Base-by-base conservation (phyloP, 2,113 vertebrate species). In the Passer montanus region DNA sequence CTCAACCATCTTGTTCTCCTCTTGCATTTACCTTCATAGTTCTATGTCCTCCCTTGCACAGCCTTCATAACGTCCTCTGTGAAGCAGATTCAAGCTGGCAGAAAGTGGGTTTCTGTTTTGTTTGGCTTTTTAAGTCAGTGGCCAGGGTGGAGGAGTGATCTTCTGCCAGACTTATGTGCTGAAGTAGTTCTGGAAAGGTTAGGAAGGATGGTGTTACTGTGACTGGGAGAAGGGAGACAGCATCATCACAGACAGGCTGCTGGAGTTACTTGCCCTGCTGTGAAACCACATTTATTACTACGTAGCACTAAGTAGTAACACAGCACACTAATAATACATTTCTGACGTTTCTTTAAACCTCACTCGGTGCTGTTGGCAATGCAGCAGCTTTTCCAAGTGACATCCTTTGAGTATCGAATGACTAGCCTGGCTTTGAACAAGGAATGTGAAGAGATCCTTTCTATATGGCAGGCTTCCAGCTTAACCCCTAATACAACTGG, bases 271-370 rank as follows among this genome's bases (percentile, higher is more conserved):
- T 67, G 14, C 0, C 1, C 39, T 52, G 64, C 69, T 78, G 52
- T 67, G 56, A 95, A 93, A 94, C 53, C 53, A 73, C 53, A 72
- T 68, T 70, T 82, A 85, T 90, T 91, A 68, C 58, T 68, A 82
- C 37, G 41, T 86, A 93, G 87, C 44, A 85, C n/a, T 56, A 80
- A 90, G 43, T 49, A 76, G 76, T 84, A 93, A 86, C 39, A 72
- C 56, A 88, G 78, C 50, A 86, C n/a, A 58, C 55, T 80, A 78
- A 74, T 70, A 93, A 89, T 56, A 86, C 47, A 70, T 91, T 88
- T 85, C 72, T 88, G 81, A 64, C 68, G 52, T 81, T 88, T 86
- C 83, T 67, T 70, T 90, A 96, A 90, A 89, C 41, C 58, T 75
- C 60, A 24, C 50, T 64, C 31, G 59, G 12, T 44, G 60, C 37